Evolutionary conservation across 2,888 invertebrate species (phyloP), one percentile per base, ranked within the genome.

Genomic region (Dendrolimus houi): DNA sequence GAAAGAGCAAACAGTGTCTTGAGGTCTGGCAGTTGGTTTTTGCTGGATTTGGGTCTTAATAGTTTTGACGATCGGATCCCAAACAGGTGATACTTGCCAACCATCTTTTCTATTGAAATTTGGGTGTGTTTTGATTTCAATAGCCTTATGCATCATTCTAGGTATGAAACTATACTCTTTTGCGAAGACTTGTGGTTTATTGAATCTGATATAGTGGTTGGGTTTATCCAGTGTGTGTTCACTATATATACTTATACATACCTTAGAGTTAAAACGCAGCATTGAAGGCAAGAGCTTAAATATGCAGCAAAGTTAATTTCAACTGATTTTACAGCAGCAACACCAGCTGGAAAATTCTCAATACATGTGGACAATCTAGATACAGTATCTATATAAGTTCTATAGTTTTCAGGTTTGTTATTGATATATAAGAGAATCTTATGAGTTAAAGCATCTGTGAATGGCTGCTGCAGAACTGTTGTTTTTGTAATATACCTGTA

Each of bases 291-390:
- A 7, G 60, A 17, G 1, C 59, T 66, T 13, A 87, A 66, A 55
- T 79, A 85, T 1, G 40, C 60, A 0, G 66, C 71, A 1, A 87
- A 62, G 7, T 59, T 9, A 2, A 70, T 42, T 53, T 81, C 78
- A 1, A 80, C 61, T 0, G 56, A 52, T 57, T 70, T 73, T 2
- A 87, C 55, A 2, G 85, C 83, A 0, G 58, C 57, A 1, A 70
- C 66, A 0, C 88, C 87, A 0, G 81, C 62, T 0, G 77, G 76
- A 47, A 88, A 85, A 65, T 87, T 89, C 55, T 87, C 89, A 29
- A 81, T 76, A 58, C 86, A 84, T 0, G 68, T 66, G 0, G 71
- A 71, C 6, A 87, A 55, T 62, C 77, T 84, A 1, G 71, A 64
- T 1, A 86, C 72, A 1, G 72, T 63, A 1, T 67, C 62, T 6